phyloP scores from a whole-genome alignment of 2,797 vertebrate species.

The Microctenopoma steveboyesi region DNA sequence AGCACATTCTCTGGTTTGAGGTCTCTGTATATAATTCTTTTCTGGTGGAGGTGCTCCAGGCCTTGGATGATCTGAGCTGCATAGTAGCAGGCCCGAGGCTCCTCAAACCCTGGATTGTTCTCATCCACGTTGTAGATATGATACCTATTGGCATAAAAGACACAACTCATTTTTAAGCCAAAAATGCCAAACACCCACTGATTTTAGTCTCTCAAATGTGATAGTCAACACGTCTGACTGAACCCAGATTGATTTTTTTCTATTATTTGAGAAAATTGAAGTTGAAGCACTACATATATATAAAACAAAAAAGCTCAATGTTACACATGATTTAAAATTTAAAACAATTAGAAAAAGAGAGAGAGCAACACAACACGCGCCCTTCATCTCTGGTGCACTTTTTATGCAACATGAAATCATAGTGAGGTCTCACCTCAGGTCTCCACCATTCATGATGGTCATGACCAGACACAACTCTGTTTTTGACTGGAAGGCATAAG shows the following conservation, averaged over 20 bases:
- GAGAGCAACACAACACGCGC: not conserved
- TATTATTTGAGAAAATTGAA: not conserved
- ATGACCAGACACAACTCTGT: conserved; percentile 90
- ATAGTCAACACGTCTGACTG: not conserved
- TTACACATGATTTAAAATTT: too few relatives aligned
- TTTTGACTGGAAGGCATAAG: conserved; percentile 89
- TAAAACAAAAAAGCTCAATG: too few relatives aligned
- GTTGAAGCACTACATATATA: too few relatives aligned
- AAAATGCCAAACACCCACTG: not conserved
- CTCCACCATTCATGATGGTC: conserved; percentile 93
- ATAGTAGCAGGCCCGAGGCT: conserved; percentile 85
- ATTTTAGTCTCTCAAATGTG: not conserved
- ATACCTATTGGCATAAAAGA: conserved; percentile 73
- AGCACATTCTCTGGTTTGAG: conserved; percentile 95
- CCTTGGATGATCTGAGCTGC: conserved; percentile 87
- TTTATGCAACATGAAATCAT: not conserved
- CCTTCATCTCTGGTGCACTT: not conserved
- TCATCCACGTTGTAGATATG: conserved; percentile 89
- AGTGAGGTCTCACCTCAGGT: conserved; percentile 84
- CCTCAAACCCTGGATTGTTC: conserved; percentile 86
- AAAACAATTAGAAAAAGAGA: too few relatives aligned
- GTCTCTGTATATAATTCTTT: conserved; percentile 91
- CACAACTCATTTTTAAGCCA: not conserved
- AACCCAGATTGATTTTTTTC: not conserved
- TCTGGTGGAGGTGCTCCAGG: conserved; percentile 84